These are phyloP conservation scores for Lucinisca nassula DNA, from an alignment of 2,888 invertebrate species.

Conservation along the genomic window DNA sequence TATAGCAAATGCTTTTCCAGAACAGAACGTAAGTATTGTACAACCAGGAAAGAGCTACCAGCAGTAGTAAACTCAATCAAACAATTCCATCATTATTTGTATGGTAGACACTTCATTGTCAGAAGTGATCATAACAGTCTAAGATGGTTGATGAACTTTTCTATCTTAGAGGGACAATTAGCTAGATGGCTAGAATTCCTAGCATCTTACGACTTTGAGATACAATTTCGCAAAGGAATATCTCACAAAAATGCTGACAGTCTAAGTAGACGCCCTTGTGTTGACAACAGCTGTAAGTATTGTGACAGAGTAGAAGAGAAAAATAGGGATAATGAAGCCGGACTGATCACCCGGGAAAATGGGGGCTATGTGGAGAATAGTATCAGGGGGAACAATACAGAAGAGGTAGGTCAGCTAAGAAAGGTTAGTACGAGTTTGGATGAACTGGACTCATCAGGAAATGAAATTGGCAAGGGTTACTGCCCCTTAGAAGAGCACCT, in stretches of 20 bases:
- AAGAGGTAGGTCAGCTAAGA: not conserved
- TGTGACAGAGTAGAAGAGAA: not conserved
- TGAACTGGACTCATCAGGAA: not conserved
- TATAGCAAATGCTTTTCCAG: conserved; percentile 33
- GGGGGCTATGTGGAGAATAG: not conserved
- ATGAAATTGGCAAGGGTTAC: not conserved
- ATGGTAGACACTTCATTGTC: conserved; percentile 11
- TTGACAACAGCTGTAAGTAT: conserved; percentile 16
- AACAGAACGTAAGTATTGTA: conserved; percentile 32
- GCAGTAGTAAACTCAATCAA: conserved; percentile 19
- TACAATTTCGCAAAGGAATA: conserved; percentile 35
- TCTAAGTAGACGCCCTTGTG: conserved; percentile 39
- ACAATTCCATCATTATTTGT: conserved; percentile 37
- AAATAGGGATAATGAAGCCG: not conserved
- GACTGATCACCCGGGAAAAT: not conserved
- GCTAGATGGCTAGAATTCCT: conserved; percentile 31
- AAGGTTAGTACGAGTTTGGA: not conserved
- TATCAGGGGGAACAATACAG: not conserved
- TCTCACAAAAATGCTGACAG: conserved; percentile 40
- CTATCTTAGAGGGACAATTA: conserved; percentile 35
- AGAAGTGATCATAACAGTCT: conserved; percentile 30
- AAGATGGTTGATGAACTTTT: conserved; percentile 35
- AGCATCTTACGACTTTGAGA: conserved; percentile 38
- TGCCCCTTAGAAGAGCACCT: not conserved
- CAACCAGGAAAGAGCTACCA: conserved; percentile 24